phyloP scores from a whole-genome alignment of 2,888 invertebrate genomes.

The Acleris sparsana region DNA sequence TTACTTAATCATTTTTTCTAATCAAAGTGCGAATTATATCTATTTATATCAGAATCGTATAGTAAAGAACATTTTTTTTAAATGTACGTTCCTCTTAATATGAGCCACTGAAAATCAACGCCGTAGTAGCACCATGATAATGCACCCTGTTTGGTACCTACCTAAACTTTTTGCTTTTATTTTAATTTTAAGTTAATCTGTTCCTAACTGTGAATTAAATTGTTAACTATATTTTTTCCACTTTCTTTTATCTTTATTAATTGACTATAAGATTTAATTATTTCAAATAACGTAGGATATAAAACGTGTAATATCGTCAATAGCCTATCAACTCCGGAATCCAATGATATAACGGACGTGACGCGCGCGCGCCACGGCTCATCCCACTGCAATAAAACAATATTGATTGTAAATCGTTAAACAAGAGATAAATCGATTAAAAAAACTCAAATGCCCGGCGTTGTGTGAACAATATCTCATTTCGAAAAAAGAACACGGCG shows the following conservation, averaged over 20 bases:
- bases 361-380: constrained; percentile 63
- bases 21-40: constrained; percentile 15
- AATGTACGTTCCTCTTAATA: too few relatives aligned
- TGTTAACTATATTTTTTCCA: too few relatives aligned
- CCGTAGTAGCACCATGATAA: too few relatives aligned
- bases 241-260: too few relatives aligned
- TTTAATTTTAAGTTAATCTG: too few relatives aligned
- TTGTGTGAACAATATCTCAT: constrained; percentile 46
- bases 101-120: too few relatives aligned
- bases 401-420: constrained; percentile 56
- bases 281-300: too few relatives aligned
- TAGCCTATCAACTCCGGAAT: constrained; percentile 3
- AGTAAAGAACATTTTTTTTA: not conserved
- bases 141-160: too few relatives aligned
- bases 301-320: not conserved
- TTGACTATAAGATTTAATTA: too few relatives aligned
- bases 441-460: constrained; percentile 45
- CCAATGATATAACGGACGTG: constrained; percentile 56
- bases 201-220: too few relatives aligned
- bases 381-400: constrained; percentile 60
- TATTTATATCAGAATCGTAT: not conserved
- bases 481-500: constrained; percentile 54
- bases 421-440: constrained; percentile 42
- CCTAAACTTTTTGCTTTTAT: too few relatives aligned
- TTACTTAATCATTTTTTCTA: constrained; percentile 34